Evolutionary conservation across 2,797 vertebrate genomes (phyloP), one percentile per base, ranked within the genome.

Genomic region (Miichthys miiuy): DNA sequence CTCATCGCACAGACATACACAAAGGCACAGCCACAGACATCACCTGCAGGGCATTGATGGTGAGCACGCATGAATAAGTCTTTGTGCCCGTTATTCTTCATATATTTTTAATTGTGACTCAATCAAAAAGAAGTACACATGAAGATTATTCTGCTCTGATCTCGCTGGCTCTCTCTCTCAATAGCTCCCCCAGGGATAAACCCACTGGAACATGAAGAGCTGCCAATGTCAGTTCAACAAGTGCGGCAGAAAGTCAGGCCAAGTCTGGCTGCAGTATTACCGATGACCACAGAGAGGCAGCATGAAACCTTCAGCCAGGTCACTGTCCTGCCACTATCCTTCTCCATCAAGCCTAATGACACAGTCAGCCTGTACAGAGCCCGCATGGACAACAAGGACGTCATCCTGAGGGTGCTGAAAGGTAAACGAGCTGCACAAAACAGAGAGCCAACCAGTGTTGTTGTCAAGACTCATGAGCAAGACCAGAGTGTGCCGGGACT

Each of bases 161-260:
- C 1, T 46, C 4, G 72, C 8, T 55, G 0, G 71, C 23, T 65
- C n/a, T 62, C 47, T n/a, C 2, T 52, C 6, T 77, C 12, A 8
- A 55, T 9, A 96, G 95, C 95, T 0, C 95, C 95, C 4, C 42
- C 89, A 2, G 94, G 93, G 27, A 65, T 96, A 11, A 91, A 96
- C 82, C 89, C 93, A 5, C 73, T 95, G 51, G 95, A 95, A 68
- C 91, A 94, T 6, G 95, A 96, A 62, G 91, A 72, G 77, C 67
- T 96, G 67, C 90, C 90, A 0, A 94, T 95, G 92, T 87, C 87
- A 2, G 76, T 82, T 58, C 88, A 89, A 77, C 75, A 52, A 9
- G 73, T 66, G 57, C 74, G 6, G 14, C 78, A 27, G n/a, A 67
- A 71, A 2, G n/a, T 38, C 21, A 82, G 5, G 41, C 64, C 79